Evolutionary conservation across 92 coral and sea anemone genomes (phyloP), one percentile per base, ranked within the genome.

Genomic region (Epizoanthus illoricatus): DNA sequence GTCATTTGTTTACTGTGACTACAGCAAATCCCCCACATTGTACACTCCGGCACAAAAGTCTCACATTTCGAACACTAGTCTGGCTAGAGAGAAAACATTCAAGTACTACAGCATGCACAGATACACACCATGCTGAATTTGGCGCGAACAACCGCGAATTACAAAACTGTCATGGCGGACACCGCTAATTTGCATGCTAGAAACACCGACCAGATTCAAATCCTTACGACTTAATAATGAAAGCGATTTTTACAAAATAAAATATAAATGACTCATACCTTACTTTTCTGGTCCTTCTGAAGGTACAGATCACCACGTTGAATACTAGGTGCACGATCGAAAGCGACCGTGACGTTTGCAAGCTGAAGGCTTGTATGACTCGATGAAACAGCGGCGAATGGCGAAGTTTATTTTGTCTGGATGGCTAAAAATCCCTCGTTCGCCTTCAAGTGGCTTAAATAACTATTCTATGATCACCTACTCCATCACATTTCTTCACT

Each of bases 391-490:
- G 97, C 94, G 92, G 89, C 94, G 92, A 93, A 88, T 86, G 88
- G 90, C 86, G 81, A 88, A 33, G 86, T 69, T 88, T 90, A 90
- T 93, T 93, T 89, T 80, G 97, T 93, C 92, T 93, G 97, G 90
- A 56, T 54, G 85, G 79, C 66, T 36, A 87, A 80, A 62, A 68
- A 69, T 64, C 72, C 74, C 70, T 78, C 69, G 82, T 63, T 59
- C 71, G 82, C 67, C 67, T 59, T 62, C 82, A 78, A 78, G 43
- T 78, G 82, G 70, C 20, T 47, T 23, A 78, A 78, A 63, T 52
- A 62, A 63, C 63, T 78, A 71, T 62, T 43, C 60, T 42, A 42
- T 19, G 65, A 21, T 43, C 47, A 78, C 47, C 82, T 78, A 78
- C 33, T 63, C 82, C 70, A 78, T 78, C 59, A 45, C 21, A 63